A percentile compares a stretch with the other conserved stretches of the same genome.
phyloP scores from a whole-genome alignment of 2,113 vertebrate genomes.

The Aleadryas rufinucha region DNA sequence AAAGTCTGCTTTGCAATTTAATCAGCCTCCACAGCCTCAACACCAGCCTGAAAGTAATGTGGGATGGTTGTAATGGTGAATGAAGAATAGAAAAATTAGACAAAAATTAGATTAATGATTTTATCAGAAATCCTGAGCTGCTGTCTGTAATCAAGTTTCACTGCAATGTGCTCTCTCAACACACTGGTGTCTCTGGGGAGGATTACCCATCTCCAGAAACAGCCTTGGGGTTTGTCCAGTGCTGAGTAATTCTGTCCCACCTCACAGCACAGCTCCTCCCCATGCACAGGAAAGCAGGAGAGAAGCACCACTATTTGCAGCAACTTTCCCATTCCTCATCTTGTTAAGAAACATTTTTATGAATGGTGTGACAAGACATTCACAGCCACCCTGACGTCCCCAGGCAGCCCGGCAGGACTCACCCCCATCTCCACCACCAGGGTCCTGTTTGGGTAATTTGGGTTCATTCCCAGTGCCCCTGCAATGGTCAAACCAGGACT shows the following conservation, averaged over 20 bases:
- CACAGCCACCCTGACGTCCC: background rate
- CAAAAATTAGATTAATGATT: conserved; percentile 13
- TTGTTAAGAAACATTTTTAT: background rate
- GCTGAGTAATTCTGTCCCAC: background rate
- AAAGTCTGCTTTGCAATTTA: conserved; percentile 14
- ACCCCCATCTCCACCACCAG: fast-evolving
- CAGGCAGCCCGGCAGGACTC: background rate
- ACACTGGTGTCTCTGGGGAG: background rate
- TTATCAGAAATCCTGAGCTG: background rate
- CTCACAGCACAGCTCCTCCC: background rate
- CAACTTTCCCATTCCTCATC: background rate
- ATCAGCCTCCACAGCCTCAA: conserved; percentile 9
- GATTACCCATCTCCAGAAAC: background rate
- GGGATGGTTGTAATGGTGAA: background rate
- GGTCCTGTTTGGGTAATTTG: fast-evolving
- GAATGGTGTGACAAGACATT: fast-evolving
- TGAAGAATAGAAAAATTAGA: background rate
- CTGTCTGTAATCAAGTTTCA: background rate
- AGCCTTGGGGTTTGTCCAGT: background rate
- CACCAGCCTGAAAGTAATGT: background rate
- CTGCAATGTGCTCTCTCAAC: background rate
- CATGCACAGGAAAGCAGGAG: fast-evolving
- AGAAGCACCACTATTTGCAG: fast-evolving
- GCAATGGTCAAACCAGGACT: fast-evolving
- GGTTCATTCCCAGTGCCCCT: background rate